A percentile compares a stretch with the other conserved stretches of the same genome.
phyloP scores from a whole-genome alignment of 2,888 invertebrate species.

The Dicyrtomina minuta region DNA sequence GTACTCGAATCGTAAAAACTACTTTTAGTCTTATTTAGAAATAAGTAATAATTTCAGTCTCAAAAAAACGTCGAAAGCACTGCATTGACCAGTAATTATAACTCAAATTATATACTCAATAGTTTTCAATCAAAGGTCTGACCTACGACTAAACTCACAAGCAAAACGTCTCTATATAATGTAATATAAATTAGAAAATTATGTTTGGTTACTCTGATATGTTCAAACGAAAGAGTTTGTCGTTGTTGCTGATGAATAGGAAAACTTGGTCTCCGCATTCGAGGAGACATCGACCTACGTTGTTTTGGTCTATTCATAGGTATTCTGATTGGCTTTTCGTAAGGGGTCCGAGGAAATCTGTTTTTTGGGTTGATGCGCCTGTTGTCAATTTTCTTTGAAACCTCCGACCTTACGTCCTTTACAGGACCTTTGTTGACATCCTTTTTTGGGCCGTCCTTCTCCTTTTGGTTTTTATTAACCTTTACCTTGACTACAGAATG shows the following conservation, averaged over 20 bases:
- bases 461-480: neutral
- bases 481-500: neutral
- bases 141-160: neutral
- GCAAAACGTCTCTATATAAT: neutral
- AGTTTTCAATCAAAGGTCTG: too few species aligned
- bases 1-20: too few species aligned
- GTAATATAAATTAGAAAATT: conserved; percentile 12
- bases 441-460: conserved; percentile 4
- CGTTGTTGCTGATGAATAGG: conserved; percentile 30
- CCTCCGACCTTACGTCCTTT: neutral
- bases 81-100: too few species aligned
- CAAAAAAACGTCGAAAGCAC: too few species aligned
- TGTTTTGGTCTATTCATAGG: too few species aligned
- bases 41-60: too few species aligned
- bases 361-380: neutral
- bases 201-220: conserved; percentile 33
- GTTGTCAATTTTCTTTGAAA: neutral
- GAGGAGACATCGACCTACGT: neutral
- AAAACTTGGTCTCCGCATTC: conserved; percentile 19
- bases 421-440: neutral
- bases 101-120: too few species aligned
- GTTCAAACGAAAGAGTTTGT: conserved; percentile 32
- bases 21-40: too few species aligned
- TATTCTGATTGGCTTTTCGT: neutral
- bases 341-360: neutral